phyloP scores from a whole-genome alignment of 2,888 invertebrate genomes.

The Diarsia brunnea region DNA sequence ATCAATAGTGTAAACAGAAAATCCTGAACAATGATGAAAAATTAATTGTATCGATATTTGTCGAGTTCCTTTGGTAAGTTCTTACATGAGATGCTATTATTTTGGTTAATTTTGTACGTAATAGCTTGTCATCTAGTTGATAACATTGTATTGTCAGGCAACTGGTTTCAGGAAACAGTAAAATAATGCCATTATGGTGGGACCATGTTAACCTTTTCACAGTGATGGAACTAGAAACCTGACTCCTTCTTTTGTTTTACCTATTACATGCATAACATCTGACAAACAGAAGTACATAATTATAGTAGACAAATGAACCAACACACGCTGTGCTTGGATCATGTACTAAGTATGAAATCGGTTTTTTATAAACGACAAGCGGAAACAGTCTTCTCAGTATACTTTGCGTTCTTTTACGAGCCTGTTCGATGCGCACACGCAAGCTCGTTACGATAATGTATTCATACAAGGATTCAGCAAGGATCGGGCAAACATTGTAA shows the following conservation, averaged over 20 bases:
- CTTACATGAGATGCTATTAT: not conserved
- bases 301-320: not conserved
- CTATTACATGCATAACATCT: not conserved
- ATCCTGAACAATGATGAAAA: not conserved
- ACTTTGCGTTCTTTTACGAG: slow-evolving; percentile 7
- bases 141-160: not conserved
- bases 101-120: not conserved
- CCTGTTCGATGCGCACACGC: slow-evolving; percentile 18
- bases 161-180: not conserved
- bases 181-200: too few relatives aligned
- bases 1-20: not conserved
- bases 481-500: slow-evolving; percentile 7
- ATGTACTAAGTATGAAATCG: not conserved
- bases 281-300: not conserved
- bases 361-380: slow-evolving; percentile 8
- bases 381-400: slow-evolving; percentile 17
- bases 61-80: not conserved
- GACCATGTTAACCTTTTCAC: not conserved
- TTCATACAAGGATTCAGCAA: slow-evolving; percentile 7
- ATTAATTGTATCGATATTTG: not conserved
- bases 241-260: not conserved
- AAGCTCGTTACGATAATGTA: slow-evolving; percentile 22
- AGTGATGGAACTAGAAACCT: not conserved
- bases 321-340: not conserved
- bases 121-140: not conserved